These are phyloP conservation scores for Apodemia duryi DNA, from an alignment of 2,888 invertebrate genomes.

Conservation along the genomic window DNA sequence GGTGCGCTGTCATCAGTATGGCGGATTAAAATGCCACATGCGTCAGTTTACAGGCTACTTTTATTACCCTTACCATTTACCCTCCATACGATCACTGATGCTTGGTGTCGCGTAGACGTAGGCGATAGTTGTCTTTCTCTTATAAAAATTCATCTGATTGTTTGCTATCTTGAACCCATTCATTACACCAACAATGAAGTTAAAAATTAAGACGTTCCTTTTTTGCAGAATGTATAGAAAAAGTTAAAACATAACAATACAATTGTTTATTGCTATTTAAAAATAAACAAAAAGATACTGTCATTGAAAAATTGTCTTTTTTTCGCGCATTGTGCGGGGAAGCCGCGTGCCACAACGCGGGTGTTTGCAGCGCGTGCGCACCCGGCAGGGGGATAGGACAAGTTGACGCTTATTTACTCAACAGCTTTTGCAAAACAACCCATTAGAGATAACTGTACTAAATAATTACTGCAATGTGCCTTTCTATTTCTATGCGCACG, in stretches of 20 bases:
- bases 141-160: no score
- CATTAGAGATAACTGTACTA: conserved; percentile 78
- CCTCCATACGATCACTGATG: no score
- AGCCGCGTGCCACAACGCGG: conserved; percentile 1
- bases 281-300: not conserved
- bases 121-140: no score
- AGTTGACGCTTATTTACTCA: conserved; percentile 68
- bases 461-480: conserved; percentile 79
- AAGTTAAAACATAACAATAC: not conserved
- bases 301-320: conserved; percentile 2
- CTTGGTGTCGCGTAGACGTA: no score
- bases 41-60: no score
- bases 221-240: no score
- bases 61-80: no score
- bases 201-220: no score
- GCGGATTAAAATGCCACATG: no score
- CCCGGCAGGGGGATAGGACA: conserved; percentile 66
- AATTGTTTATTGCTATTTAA: not conserved
- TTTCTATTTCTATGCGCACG: conserved; percentile 74
- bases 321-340: not conserved
- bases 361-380: conserved; percentile 37
- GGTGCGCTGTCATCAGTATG: no score
- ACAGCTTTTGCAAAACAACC: conserved; percentile 77
- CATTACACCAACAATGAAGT: no score
- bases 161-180: no score